A percentile compares a stretch with the other conserved stretches of the same genome.
Conservation (phyloP, 2,888 invertebrate species). For the Candidula unifasciata region DNA sequence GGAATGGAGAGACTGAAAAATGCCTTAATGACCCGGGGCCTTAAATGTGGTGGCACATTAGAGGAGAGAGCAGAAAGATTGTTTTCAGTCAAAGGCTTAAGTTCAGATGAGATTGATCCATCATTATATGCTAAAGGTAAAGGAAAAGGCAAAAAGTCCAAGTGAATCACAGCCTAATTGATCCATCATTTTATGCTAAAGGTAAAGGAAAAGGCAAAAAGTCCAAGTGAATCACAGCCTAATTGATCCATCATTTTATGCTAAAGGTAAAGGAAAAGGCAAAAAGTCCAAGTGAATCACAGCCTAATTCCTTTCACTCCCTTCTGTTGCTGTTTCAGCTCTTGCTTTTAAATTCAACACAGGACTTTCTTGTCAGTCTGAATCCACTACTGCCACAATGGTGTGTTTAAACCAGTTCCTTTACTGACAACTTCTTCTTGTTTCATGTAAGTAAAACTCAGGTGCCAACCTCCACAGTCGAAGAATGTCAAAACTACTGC, state of each 20-base stretch:
- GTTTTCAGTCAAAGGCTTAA: slow-evolving; percentile 77
- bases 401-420: too few relatives aligned
- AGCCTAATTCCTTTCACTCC: too few relatives aligned
- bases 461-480: too few relatives aligned
- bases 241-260: slow-evolving; percentile 73
- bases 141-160: slow-evolving; percentile 47
- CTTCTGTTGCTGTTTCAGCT: too few relatives aligned
- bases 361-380: too few relatives aligned
- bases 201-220: slow-evolving; percentile 56
- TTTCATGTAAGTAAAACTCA: too few relatives aligned
- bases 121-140: slow-evolving; percentile 72
- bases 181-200: slow-evolving; percentile 73
- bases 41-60: slow-evolving; percentile 80
- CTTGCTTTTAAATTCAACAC: too few relatives aligned
- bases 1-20: slow-evolving; percentile 78
- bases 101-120: slow-evolving; percentile 71
- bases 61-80: slow-evolving; percentile 78
- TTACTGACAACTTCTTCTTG: too few relatives aligned
- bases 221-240: slow-evolving; percentile 17
- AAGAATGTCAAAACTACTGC: too few relatives aligned
- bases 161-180: slow-evolving; percentile 62
- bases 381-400: too few relatives aligned
- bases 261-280: slow-evolving; percentile 65
- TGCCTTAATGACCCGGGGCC: slow-evolving; percentile 74
- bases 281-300: slow-evolving; percentile 37